phyloP scores from a whole-genome alignment of 2,888 invertebrate genomes.

The Chesias legatella region DNA sequence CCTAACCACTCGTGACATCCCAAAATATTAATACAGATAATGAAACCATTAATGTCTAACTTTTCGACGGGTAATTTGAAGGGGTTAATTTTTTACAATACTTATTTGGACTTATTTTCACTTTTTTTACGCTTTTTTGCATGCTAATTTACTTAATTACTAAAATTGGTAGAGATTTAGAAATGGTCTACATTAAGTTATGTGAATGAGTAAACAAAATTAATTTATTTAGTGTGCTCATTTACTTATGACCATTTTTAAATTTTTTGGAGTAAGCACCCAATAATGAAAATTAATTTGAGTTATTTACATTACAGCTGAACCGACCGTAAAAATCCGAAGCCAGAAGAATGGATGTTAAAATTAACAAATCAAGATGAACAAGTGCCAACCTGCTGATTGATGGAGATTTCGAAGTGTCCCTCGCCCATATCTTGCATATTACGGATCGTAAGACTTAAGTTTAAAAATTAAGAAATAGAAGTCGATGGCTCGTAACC shows the following conservation, averaged over 20 bases:
- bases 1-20: too few species aligned
- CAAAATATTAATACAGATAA: too few species aligned
- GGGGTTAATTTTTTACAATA: too few species aligned
- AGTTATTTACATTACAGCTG: slow-evolving; percentile 41
- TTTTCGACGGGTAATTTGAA: too few species aligned
- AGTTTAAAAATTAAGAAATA: too few species aligned
- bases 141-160: slow-evolving; percentile 12
- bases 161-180: slow-evolving; percentile 5
- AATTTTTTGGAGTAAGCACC: neutral
- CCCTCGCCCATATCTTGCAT: too few species aligned
- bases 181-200: slow-evolving; percentile 6
- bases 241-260: slow-evolving; percentile 15
- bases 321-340: slow-evolving; percentile 35
- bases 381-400: slow-evolving; percentile 2
- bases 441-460: too few species aligned
- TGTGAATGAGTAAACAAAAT: too few species aligned
- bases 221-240: neutral
- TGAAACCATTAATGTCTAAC: too few species aligned
- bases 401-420: neutral
- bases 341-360: slow-evolving; percentile 6
- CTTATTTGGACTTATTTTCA: too few species aligned
- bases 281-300: slow-evolving; percentile 4
- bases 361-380: slow-evolving; percentile 2
- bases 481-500: too few species aligned
- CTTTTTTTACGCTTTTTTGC: slow-evolving; percentile 28